Evolutionary conservation across 1,140 invertebrate genomes (phyloP).

Genomic region (Mizuhopecten yessoensis): DNA sequence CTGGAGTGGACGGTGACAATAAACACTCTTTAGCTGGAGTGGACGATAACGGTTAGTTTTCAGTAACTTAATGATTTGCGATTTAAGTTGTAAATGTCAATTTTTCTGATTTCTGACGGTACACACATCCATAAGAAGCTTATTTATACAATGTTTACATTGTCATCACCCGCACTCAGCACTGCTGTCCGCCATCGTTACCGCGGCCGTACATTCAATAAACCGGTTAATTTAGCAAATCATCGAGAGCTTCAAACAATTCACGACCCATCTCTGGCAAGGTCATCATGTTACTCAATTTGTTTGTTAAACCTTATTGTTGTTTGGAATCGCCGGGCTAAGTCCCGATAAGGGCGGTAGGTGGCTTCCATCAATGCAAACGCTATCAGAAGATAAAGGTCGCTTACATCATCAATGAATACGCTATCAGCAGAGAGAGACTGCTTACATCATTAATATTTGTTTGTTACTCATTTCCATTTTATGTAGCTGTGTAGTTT

Average conservation of each 20-base stretch:
- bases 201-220: not conserved
- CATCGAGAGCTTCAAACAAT: not conserved
- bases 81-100: not conserved
- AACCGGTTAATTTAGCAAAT: not conserved
- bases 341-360: not conserved
- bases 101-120: not conserved
- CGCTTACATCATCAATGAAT: not conserved
- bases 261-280: not conserved
- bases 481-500: not conserved
- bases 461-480: not conserved
- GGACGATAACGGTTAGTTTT: too few species aligned
- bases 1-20: not conserved
- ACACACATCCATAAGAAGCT: not conserved
- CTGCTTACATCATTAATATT: constrained; percentile 34
- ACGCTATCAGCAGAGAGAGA: not conserved
- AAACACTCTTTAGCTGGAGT: too few species aligned
- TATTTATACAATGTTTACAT: not conserved
- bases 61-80: too few species aligned
- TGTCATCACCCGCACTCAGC: not conserved
- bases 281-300: constrained; percentile 30
- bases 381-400: not conserved
- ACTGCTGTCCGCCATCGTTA: not conserved
- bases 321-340: not conserved
- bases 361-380: not conserved
- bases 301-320: not conserved